Evolutionary conservation across 1,140 invertebrate species (phyloP), one percentile per base, ranked within the genome.

Genomic region (Monomorium pharaonis): DNA sequence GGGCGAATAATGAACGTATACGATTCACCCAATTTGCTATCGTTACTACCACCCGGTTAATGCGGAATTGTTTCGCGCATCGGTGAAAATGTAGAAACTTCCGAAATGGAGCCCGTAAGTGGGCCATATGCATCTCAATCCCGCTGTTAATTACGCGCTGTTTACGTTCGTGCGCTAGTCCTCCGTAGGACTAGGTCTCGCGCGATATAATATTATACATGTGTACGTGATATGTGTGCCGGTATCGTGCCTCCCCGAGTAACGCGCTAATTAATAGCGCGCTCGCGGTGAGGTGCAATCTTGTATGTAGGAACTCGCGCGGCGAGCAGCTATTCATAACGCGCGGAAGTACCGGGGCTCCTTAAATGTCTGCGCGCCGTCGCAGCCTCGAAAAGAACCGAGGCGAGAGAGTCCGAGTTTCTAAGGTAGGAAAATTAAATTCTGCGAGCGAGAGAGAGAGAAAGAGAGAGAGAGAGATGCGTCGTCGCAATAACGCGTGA

Each of bases 11-110:
- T 47, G 67, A 83, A 72, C 37, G n/a, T n/a, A 56, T 74, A 47
- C 67, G n/a, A 72, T 74, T 58, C 24, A 67, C 3, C 49, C 51
- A 83, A 83, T 83, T 83, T 74, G 37, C 37, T 58, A 44, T 70
- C 51, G 63, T 74, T 74, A 33, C 21, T 56, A 24, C 54, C 18
- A 37, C 65, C n/a, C n/a, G n/a, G n/a, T n/a, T 30, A 47, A 81
- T 70, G 5, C 16, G 24, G 10, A 21, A 81, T 56, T 58, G 51
- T 72, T 58, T n/a, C 18, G 27, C 10, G 58, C 3, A 44, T 3
- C 33, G 33, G 37, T 7, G 16, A 33, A 54, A 54, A 80, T 24
- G 24, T 21, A 12, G 65, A 33, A 44, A 83, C 24, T 74, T 72
- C n/a, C 18, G 24, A 33, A 44, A 47, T 27, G 10, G 33, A 24